A percentile compares a stretch with the other conserved stretches of the same genome.
Evolutionary conservation across 2,888 invertebrate species (phyloP).

Genomic region (Thelaira solivaga): DNA sequence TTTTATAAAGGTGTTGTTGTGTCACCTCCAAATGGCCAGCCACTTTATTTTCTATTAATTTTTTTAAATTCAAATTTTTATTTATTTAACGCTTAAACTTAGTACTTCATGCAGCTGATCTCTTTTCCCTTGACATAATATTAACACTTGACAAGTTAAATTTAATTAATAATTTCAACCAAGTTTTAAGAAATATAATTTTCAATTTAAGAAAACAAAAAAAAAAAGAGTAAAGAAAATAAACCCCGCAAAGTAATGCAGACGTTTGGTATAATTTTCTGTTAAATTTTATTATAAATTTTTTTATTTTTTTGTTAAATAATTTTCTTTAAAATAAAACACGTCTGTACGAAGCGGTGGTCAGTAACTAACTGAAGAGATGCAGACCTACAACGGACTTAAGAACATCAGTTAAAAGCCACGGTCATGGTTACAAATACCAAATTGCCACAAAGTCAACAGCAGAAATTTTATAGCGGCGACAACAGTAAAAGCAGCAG

Average conservation of each 20-base stretch:
- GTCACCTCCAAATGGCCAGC: constrained; percentile 15
- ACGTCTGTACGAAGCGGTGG: constrained; percentile 77
- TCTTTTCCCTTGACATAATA: no score
- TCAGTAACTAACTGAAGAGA: constrained; percentile 78
- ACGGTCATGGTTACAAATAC: constrained; percentile 59
- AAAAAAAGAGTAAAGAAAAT: background rate
- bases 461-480: constrained; percentile 31
- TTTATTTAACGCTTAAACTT: no score
- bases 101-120: no score
- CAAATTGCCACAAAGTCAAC: constrained; percentile 53
- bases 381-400: constrained; percentile 77
- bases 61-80: no score
- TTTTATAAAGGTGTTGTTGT: constrained; percentile 26
- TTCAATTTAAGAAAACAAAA: background rate
- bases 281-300: constrained; percentile 17
- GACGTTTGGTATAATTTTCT: constrained; percentile 28
- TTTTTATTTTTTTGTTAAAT: no score
- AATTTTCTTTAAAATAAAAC: no score
- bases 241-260: constrained; percentile 21
- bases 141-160: background rate
- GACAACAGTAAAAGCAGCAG: constrained; percentile 37
- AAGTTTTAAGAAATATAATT: no score
- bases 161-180: background rate
- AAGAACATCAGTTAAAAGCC: constrained; percentile 71
- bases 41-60: background rate